Evolutionary conservation across 2,797 vertebrate species (phyloP).

Genomic region (Vespertilio murinus): DNA sequence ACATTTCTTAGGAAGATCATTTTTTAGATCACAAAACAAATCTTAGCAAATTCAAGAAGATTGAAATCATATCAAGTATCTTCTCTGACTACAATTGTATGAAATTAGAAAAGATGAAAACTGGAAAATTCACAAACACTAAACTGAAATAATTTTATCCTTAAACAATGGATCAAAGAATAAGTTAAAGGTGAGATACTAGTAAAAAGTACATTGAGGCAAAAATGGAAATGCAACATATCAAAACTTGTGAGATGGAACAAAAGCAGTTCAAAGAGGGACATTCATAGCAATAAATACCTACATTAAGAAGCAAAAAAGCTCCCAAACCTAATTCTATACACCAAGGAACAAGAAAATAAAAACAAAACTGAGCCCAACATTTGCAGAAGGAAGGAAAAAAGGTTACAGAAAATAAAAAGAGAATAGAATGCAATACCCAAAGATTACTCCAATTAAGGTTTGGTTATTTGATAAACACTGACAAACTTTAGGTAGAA

Average conservation of each 20-base stretch:
- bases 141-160: not conserved
- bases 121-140: not conserved
- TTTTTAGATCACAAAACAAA: not conserved
- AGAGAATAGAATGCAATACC: not conserved
- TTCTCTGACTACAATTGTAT: not conserved
- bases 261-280: not conserved
- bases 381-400: not conserved
- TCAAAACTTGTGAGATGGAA: not conserved
- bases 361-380: not conserved
- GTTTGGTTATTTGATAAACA: not conserved
- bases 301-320: not conserved
- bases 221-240: not conserved
- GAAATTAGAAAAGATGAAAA: not conserved
- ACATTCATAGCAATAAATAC: not conserved
- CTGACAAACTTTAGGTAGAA: not conserved
- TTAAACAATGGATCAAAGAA: not conserved
- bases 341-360: not conserved
- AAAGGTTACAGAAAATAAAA: not conserved
- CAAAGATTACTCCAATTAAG: not conserved
- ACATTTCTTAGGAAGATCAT: not conserved
- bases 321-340: not conserved
- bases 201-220: not conserved
- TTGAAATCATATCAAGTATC: not conserved
- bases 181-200: not conserved
- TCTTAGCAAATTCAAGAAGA: not conserved